These are phyloP conservation scores for Zootoca vivipara DNA, from an alignment of 2,113 vertebrate genomes.

Conservation along the genomic window DNA sequence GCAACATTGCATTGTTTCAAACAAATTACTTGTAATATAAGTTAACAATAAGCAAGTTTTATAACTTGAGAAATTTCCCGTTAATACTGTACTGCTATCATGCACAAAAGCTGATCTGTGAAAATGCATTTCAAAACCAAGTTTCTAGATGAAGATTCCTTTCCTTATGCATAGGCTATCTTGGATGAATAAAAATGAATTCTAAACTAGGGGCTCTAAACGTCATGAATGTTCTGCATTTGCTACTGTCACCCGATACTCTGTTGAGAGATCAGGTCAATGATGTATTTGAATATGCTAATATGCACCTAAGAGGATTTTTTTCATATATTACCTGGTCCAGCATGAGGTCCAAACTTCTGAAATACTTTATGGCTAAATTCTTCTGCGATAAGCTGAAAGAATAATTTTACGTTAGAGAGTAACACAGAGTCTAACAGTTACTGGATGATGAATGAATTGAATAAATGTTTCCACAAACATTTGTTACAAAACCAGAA, in stretches of 20 bases:
- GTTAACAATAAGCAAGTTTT: background rate
- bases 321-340: slow-evolving; percentile 77
- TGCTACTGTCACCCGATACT: background rate
- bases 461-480: background rate
- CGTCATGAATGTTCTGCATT: background rate
- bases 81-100: background rate
- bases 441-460: background rate
- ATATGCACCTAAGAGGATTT: slow-evolving; percentile 30
- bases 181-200: background rate
- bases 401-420: slow-evolving; percentile 33
- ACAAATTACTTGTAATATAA: background rate
- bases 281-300: background rate
- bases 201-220: background rate
- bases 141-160: background rate
- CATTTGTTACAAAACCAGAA: background rate
- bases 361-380: slow-evolving; percentile 85
- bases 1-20: background rate
- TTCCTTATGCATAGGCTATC: background rate
- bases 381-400: slow-evolving; percentile 94
- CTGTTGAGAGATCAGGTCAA: background rate
- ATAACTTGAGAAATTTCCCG: background rate
- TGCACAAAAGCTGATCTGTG: background rate
- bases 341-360: slow-evolving; percentile 77
- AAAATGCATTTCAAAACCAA: background rate
- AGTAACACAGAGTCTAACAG: background rate